phyloP scores from a whole-genome alignment of 1,140 invertebrate species.

The Whitmania pigra region DNA sequence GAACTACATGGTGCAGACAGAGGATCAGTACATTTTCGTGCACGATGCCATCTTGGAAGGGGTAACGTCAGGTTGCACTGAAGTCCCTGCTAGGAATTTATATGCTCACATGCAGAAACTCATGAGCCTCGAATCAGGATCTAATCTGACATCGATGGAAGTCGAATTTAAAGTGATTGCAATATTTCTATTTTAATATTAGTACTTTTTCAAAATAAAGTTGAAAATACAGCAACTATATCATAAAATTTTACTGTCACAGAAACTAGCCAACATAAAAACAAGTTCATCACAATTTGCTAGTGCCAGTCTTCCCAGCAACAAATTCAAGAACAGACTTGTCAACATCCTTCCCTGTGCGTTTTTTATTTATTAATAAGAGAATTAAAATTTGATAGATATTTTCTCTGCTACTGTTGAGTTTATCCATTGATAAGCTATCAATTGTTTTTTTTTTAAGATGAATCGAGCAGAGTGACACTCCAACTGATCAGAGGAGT shows the following conservation, averaged over 20 bases:
- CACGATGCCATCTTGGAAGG: slow-evolving; percentile 83
- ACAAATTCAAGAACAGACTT: slow-evolving; percentile 94
- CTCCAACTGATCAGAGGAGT: slow-evolving; percentile 74
- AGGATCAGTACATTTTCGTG: slow-evolving; percentile 99
- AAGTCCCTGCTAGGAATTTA: slow-evolving; percentile 77
- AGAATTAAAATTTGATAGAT: background rate
- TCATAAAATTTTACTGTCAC: slow-evolving; percentile 25
- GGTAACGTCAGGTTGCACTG: slow-evolving; percentile 82
- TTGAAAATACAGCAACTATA: too few relatives aligned
- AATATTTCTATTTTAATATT: background rate
- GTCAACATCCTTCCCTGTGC: slow-evolving; percentile 88
- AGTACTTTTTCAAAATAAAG: too few relatives aligned
- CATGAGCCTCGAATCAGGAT: slow-evolving; percentile 43
- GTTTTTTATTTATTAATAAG: slow-evolving; percentile 27
- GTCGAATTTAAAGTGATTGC: slow-evolving; percentile 75
- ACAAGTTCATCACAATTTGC: slow-evolving; percentile 83
- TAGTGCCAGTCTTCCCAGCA: slow-evolving; percentile 84
- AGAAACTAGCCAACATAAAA: slow-evolving; percentile 83
- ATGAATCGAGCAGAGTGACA: slow-evolving; percentile 83
- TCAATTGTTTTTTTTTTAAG: slow-evolving; percentile 24
- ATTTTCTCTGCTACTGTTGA: too few relatives aligned
- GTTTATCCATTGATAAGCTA: background rate
- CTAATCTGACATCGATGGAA: slow-evolving; percentile 72
- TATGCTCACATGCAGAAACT: slow-evolving; percentile 86
- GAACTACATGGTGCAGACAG: slow-evolving; percentile 64